These are phyloP conservation scores for Urocyon cinereoargenteus DNA, from an alignment of 2,797 vertebrate genomes.

Conservation along the genomic window DNA sequence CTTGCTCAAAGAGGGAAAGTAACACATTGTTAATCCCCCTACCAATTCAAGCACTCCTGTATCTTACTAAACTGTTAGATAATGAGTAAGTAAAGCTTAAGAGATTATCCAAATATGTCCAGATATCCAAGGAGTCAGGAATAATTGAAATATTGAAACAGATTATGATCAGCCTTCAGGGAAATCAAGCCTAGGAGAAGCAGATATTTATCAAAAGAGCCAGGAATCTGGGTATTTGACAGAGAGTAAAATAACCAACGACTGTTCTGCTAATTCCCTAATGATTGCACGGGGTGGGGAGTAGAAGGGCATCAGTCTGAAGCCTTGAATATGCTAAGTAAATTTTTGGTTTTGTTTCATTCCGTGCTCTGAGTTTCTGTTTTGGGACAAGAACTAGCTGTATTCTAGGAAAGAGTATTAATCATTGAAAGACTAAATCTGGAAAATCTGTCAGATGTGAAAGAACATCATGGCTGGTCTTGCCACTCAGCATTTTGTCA, in stretches of 20 bases:
- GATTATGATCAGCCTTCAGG: not conserved
- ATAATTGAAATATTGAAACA: slow-evolving; percentile 11
- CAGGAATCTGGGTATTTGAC: not conserved
- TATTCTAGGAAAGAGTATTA: not conserved
- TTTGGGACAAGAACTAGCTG: not conserved
- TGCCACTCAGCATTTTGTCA: not conserved
- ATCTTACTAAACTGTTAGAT: not conserved
- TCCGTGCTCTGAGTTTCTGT: not conserved
- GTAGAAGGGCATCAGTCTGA: not conserved
- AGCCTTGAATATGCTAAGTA: not conserved
- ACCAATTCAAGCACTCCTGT: not conserved
- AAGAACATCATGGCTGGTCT: not conserved
- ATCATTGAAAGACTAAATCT: not conserved
- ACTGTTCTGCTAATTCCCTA: not conserved
- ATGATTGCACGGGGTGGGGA: not conserved
- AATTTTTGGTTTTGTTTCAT: not conserved
- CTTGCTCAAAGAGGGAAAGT: not conserved
- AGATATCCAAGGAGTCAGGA: not conserved
- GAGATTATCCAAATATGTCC: not conserved
- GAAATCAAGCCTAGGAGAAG: not conserved
- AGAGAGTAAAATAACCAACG: not conserved
- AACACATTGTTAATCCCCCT: not conserved
- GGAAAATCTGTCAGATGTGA: not conserved
- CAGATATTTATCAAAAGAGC: not conserved
- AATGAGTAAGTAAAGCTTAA: not conserved